These are phyloP conservation scores for Takifugu rubripes DNA, from an alignment of 2,797 vertebrate species.

Conservation along the genomic window DNA sequence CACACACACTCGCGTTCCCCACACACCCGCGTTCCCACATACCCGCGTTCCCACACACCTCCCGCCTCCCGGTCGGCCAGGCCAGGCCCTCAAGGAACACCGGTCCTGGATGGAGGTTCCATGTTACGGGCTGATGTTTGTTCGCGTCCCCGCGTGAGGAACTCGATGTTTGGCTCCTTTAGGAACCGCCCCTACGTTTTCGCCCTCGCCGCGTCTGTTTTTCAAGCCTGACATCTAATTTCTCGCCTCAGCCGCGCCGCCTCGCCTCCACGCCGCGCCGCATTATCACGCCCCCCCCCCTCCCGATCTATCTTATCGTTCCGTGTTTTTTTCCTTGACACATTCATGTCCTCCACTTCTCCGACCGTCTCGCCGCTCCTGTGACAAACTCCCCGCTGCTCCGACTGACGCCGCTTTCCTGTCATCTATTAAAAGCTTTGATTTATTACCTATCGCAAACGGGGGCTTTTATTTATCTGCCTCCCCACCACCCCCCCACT, in stretches of 20 bases:
- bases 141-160: no score
- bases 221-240: conserved; percentile 54
- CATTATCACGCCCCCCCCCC: conserved; percentile 47
- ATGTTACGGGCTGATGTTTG: no score
- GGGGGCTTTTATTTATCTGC: conserved; percentile 47
- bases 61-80: no score
- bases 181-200: conserved; percentile 22
- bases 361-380: conserved; percentile 28
- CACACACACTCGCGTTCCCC: no score
- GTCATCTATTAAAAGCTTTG: conserved; percentile 51
- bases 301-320: conserved; percentile 37
- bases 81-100: no score
- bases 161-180: no score
- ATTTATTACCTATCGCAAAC: conserved; percentile 61
- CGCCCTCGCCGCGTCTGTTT: conserved; percentile 25
- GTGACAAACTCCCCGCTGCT: conserved; percentile 27
- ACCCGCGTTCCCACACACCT: no score
- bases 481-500: conserved; percentile 21
- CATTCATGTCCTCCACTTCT: conserved; percentile 26
- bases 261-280: conserved; percentile 34
- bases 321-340: conserved; percentile 22
- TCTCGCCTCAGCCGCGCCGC: conserved; percentile 49
- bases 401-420: conserved; percentile 42
- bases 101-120: no score
- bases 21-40: no score